Evolutionary conservation across 2,113 vertebrate species (phyloP).

Genomic region (Procavia capensis): DNA sequence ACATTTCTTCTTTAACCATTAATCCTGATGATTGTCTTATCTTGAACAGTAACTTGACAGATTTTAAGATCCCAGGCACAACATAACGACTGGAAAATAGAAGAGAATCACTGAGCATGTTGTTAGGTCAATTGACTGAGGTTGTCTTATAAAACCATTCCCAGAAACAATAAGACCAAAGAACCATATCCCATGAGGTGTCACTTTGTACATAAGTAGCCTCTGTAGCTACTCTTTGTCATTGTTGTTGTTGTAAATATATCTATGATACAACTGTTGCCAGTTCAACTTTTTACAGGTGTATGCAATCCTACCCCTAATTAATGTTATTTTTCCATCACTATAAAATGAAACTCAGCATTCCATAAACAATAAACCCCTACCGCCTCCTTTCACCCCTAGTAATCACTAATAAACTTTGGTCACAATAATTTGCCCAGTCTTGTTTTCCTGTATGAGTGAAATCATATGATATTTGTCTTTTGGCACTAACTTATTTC

Average conservation of each 20-base stretch:
- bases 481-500: neutral
- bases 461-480: too few relatives aligned
- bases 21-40: too few relatives aligned
- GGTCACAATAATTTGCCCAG: neutral
- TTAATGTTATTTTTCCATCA: too few relatives aligned
- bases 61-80: neutral
- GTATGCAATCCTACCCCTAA: neutral
- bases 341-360: neutral
- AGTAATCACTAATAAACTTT: neutral
- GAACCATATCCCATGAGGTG: neutral
- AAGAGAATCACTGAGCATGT: neutral
- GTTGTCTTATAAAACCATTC: neutral
- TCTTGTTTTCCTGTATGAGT: neutral
- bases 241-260: neutral
- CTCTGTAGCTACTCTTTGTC: neutral
- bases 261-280: neutral
- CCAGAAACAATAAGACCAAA: neutral
- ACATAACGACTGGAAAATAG: neutral
- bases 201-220: neutral
- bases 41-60: neutral
- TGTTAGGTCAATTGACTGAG: neutral
- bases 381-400: neutral
- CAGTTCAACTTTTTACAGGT: neutral
- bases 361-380: neutral
- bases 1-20: neutral